Percentiles rank a stretch among this genome's conserved stretches.
Conservation (phyloP, 2,113 vertebrate genomes). For the Myodes glareolus region DNA sequence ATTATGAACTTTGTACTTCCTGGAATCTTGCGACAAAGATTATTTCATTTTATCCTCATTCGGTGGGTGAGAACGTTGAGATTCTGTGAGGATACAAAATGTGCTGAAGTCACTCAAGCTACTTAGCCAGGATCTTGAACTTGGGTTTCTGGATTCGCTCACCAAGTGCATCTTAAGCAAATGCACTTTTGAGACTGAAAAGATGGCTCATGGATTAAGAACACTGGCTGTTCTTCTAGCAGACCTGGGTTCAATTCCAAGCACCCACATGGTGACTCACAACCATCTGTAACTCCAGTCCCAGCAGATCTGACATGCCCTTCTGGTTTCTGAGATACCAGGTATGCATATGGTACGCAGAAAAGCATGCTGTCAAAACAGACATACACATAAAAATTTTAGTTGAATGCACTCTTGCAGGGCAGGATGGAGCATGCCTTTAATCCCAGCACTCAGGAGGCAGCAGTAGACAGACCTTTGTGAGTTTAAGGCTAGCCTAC, state of each 20-base stretch:
- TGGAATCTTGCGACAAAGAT: slow-evolving; percentile 46
- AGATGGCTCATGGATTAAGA: not conserved
- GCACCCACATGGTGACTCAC: too few relatives aligned
- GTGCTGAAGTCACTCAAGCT: not conserved
- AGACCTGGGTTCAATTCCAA: not conserved
- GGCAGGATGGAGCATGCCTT: not conserved
- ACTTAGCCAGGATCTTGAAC: not conserved
- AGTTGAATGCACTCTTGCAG: not conserved
- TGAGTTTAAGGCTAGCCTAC: not conserved
- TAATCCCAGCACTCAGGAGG: not conserved
- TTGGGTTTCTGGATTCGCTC: rapidly evolving
- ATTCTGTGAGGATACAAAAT: not conserved
- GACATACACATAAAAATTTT: not conserved
- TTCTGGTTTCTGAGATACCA: not conserved
- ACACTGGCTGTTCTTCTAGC: not conserved
- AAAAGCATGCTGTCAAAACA: not conserved
- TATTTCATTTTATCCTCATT: slow-evolving; percentile 50
- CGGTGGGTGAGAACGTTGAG: not conserved
- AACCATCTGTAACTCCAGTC: not conserved
- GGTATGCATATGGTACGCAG: too few relatives aligned
- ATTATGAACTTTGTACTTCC: slow-evolving; percentile 72
- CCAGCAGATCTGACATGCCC: not conserved
- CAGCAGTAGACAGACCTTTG: not conserved
- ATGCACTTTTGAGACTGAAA: too few relatives aligned
- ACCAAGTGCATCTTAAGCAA: not conserved